Percentiles rank a stretch among this genome's conserved stretches.
These are phyloP conservation scores for Zelleria hepariella DNA, from an alignment of 2,888 invertebrate genomes.

Conservation along the genomic window DNA sequence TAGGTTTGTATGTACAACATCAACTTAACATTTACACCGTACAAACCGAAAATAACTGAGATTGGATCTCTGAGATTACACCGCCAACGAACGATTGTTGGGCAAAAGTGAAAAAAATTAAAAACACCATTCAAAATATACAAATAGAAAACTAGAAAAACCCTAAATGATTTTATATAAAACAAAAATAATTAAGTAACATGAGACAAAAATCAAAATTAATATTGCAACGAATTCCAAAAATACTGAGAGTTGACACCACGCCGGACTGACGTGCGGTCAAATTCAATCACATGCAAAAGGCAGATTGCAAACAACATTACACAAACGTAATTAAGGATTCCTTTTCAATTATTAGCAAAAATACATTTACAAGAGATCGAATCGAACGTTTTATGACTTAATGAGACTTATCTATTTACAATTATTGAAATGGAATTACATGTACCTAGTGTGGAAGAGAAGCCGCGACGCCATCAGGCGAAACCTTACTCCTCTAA, in stretches of 20 bases:
- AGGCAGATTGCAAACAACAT: slow-evolving; percentile 33
- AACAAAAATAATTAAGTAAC: slow-evolving; percentile 50
- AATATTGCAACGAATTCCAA: slow-evolving; percentile 64
- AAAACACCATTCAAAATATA: slow-evolving; percentile 58
- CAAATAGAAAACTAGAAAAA: slow-evolving; percentile 52
- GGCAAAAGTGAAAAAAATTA: slow-evolving; percentile 27
- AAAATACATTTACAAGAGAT: slow-evolving; percentile 72
- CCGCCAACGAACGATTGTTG: slow-evolving; percentile 22
- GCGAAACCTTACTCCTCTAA: slow-evolving; percentile 51
- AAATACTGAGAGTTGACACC: slow-evolving; percentile 25
- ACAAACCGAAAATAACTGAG: slow-evolving; percentile 45
- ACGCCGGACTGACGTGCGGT: slow-evolving; percentile 8
- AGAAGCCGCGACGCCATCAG: slow-evolving; percentile 41
- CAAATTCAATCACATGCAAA: slow-evolving; percentile 25
- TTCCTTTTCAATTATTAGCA: slow-evolving; percentile 31
- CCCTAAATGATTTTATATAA: slow-evolving; percentile 62
- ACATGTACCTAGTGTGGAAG: slow-evolving; percentile 57
- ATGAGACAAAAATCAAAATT: slow-evolving; percentile 23
- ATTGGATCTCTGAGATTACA: slow-evolving; percentile 69
- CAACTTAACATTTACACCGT: background rate
- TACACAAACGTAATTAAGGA: slow-evolving; percentile 13
- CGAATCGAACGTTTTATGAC: slow-evolving; percentile 67
- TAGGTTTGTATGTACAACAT: slow-evolving; percentile 51
- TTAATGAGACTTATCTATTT: slow-evolving; percentile 67
- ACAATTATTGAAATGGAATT: slow-evolving; percentile 70